Conservation (phyloP, 2,113 vertebrate genomes). For the Limanda limanda region DNA sequence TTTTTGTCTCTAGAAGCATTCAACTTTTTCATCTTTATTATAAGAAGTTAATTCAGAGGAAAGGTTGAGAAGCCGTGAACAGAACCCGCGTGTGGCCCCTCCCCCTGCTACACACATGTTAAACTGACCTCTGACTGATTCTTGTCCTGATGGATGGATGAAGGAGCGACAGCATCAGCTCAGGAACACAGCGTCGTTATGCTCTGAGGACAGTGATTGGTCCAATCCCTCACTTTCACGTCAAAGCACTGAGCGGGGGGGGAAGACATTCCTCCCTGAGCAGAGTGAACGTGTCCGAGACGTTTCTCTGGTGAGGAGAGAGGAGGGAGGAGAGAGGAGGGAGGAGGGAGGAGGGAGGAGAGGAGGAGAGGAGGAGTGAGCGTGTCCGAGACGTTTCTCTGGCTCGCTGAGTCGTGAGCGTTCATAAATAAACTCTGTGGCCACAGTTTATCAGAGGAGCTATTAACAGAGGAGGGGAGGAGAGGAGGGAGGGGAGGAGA, state of each 20-base stretch:
- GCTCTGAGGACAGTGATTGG: background rate
- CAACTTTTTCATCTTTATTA: too few species aligned
- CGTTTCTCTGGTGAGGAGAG: background rate
- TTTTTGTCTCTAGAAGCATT: too few species aligned
- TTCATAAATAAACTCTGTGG: constrained; percentile 46
- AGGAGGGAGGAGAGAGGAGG: background rate
- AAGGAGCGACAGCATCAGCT: background rate
- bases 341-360: too few species aligned
- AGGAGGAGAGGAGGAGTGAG: background rate
- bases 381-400: background rate
- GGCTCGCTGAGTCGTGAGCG: too few species aligned
- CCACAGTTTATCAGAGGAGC: constrained; percentile 39
- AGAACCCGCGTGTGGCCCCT: background rate
- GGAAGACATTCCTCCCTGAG: too few species aligned
- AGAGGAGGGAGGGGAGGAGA: constrained; percentile 9
- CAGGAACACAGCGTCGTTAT: background rate
- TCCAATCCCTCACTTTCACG: background rate
- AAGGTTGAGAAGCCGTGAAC: background rate
- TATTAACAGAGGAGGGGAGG: constrained; percentile 34
- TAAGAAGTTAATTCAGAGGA: too few species aligned
- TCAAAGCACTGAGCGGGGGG: constrained; percentile 7
- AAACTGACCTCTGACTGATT: background rate
- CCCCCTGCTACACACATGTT: background rate
- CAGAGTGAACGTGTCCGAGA: background rate
- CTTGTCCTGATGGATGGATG: background rate